These are phyloP conservation scores for Gadopsis marmoratus DNA, from an alignment of 2,797 vertebrate genomes.

Conservation along the genomic window DNA sequence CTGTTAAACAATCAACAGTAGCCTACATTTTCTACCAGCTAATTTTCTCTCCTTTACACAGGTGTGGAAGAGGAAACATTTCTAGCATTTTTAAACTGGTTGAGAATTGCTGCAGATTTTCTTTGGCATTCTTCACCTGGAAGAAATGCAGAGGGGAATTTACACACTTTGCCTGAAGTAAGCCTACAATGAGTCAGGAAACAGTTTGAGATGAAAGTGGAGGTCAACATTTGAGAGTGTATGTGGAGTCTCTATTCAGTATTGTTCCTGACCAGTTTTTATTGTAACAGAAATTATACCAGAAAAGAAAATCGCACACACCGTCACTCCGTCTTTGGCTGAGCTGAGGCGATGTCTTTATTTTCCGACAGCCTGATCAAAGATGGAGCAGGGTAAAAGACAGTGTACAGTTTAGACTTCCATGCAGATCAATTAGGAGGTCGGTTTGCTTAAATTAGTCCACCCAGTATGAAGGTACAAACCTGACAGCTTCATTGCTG, in stretches of 20 bases:
- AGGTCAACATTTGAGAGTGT: constrained; percentile 69
- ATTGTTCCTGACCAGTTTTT: constrained; percentile 28
- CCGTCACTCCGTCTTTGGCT: constrained; percentile 30
- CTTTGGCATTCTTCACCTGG: constrained; percentile 78
- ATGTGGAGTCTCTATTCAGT: constrained; percentile 48
- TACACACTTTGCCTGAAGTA: constrained; percentile 73
- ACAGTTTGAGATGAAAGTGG: constrained; percentile 65
- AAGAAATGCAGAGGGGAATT: constrained; percentile 79
- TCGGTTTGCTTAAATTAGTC: constrained; percentile 26
- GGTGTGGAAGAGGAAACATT: constrained; percentile 81
- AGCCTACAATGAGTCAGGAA: constrained; percentile 61
- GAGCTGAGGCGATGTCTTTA: constrained; percentile 30
- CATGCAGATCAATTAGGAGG: not conserved
- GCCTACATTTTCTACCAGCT: constrained; percentile 55
- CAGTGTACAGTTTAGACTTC: constrained; percentile 1
- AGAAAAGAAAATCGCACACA: constrained; percentile 43
- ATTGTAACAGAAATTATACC: constrained; percentile 27
- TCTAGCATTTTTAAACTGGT: constrained; percentile 82
- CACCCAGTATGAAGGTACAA: not conserved
- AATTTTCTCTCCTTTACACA: constrained; percentile 70
- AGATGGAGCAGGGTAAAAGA: constrained; percentile 6
- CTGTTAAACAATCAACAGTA: constrained; percentile 70
- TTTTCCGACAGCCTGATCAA: constrained; percentile 34
- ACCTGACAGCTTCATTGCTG: not conserved
- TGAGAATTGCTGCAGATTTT: constrained; percentile 79